Conservation (phyloP, 2,888 invertebrate species). For the Oeneis ivallda region DNA sequence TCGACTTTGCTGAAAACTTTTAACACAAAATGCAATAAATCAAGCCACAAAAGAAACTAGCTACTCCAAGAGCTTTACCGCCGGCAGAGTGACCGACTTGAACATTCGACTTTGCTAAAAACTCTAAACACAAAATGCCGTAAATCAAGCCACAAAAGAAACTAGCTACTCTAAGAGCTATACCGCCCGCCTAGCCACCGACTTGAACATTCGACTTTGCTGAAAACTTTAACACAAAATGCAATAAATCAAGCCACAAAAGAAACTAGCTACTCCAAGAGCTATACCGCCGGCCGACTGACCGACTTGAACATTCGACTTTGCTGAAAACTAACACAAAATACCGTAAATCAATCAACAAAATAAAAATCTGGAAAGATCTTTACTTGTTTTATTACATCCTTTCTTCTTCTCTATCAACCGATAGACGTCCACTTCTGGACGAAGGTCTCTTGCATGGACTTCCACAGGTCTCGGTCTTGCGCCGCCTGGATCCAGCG, state of each 20-base stretch:
- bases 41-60: conserved; percentile 55
- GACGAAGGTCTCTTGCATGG: no score
- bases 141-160: not conserved
- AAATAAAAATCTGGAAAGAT: not conserved
- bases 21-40: not conserved
- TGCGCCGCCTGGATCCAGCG: no score
- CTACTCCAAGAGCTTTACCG: conserved; percentile 59
- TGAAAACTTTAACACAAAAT: not conserved
- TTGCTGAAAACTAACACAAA: not conserved
- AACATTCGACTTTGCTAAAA: not conserved
- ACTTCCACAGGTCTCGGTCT: no score
- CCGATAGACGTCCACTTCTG: no score
- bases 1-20: no score
- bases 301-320: not conserved
- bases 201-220: no score
- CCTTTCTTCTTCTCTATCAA: no score
- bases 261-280: conserved; percentile 66
- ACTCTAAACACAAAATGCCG: not conserved
- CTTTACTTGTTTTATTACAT: not conserved
- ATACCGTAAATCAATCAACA: not conserved
- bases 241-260: conserved; percentile 28
- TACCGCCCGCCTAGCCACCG: no score
- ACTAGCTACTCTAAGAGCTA: no score
- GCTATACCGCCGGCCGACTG: conserved; percentile 45
- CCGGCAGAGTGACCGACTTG: conserved; percentile 23